Percentiles rank a stretch among this genome's conserved stretches.
phyloP scores from a whole-genome alignment of 2,797 vertebrate genomes.

The Myripristis jacobus region DNA sequence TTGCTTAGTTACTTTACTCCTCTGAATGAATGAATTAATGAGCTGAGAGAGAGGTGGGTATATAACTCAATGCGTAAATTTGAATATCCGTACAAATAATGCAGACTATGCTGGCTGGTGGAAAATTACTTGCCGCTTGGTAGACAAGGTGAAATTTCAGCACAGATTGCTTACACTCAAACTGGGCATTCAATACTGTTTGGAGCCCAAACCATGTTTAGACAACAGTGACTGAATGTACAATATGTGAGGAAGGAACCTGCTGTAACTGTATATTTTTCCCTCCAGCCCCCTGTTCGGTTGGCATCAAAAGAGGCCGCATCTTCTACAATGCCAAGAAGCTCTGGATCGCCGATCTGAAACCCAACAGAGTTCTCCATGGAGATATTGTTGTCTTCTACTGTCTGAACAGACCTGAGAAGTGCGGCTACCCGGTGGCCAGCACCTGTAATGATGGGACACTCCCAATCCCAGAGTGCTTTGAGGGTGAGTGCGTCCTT shows the following conservation, averaged over 20 bases:
- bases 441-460: conserved; percentile 84
- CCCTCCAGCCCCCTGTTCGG: conserved; percentile 85
- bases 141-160: too few species aligned
- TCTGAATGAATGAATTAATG: too few species aligned
- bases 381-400: conserved; percentile 86
- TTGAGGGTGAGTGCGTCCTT: conserved; percentile 86
- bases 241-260: background rate
- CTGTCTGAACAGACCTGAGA: conserved; percentile 86
- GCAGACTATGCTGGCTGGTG: too few species aligned
- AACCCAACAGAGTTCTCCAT: conserved; percentile 86
- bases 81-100: too few species aligned
- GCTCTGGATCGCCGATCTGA: conserved; percentile 84
- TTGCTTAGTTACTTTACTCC: too few species aligned
- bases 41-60: too few species aligned
- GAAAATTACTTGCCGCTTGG: too few species aligned
- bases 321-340: conserved; percentile 86
- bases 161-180: too few species aligned
- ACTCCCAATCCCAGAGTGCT: conserved; percentile 87
- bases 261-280: background rate
- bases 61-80: background rate
- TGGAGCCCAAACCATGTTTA: background rate
- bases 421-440: conserved; percentile 86
- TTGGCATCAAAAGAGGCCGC: conserved; percentile 86
- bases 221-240: background rate
- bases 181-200: too few species aligned